Conservation (phyloP, 2,113 vertebrate genomes). For the Mustelus asterias region DNA sequence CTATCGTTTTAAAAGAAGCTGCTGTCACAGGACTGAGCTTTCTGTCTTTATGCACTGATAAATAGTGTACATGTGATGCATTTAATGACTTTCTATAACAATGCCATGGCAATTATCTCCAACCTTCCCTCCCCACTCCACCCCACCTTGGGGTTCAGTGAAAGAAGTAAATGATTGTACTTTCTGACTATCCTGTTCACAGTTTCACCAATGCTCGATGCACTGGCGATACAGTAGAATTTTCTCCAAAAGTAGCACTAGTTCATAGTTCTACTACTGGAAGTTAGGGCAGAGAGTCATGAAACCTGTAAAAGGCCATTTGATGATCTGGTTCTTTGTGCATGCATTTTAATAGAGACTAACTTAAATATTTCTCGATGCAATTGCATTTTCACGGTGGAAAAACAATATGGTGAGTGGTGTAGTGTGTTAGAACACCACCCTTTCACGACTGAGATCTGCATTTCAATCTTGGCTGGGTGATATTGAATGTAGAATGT, state of each 20-base stretch:
- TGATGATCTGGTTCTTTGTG: not conserved
- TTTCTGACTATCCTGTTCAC: not conserved
- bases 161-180: not conserved
- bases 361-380: not conserved
- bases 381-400: not conserved
- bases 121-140: too few relatives aligned
- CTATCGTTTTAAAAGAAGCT: not conserved
- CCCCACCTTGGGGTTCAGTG: not conserved
- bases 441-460: not conserved
- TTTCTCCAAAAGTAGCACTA: not conserved
- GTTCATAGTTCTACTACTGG: not conserved
- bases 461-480: not conserved
- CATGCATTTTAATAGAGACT: not conserved
- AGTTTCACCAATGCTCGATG: not conserved
- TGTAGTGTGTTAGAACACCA: not conserved
- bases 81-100: not conserved
- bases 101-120: not conserved
- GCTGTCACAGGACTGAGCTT: not conserved
- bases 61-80: not conserved
- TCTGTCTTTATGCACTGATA: not conserved
- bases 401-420: not conserved
- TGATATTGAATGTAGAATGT: not conserved
- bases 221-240: not conserved
- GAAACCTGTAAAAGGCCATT: not conserved
- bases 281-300: not conserved